Percentiles rank a stretch among this genome's conserved stretches.
Conservation (phyloP, 2,888 invertebrate genomes). For the Rotaria macrura region DNA sequence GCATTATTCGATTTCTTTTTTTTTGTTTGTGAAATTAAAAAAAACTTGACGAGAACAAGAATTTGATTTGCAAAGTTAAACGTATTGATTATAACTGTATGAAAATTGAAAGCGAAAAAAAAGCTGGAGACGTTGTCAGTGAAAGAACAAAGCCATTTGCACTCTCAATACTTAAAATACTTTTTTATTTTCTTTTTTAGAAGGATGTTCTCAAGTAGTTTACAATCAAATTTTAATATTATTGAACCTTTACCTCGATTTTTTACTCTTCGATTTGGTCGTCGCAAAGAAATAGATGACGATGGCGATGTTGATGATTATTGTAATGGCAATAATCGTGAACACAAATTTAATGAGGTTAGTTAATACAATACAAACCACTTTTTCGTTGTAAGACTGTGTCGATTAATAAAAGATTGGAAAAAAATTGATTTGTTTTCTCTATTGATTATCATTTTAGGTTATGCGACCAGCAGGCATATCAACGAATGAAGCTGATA, state of each 20-base stretch:
- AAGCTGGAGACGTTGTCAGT: no score
- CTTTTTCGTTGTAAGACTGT: no score
- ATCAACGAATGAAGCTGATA: neutral
- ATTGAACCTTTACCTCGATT: neutral
- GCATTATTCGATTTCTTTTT: no score
- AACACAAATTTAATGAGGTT: neutral
- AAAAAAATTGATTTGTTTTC: no score
- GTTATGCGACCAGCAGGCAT: neutral
- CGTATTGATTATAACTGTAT: no score
- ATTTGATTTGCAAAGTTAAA: no score
- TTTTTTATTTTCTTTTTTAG: neutral
- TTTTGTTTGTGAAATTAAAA: no score
- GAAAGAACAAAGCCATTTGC: no score
- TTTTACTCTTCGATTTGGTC: neutral
- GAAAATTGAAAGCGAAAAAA: no score
- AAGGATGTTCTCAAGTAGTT: neutral
- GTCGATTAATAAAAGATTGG: neutral
- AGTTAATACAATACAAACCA: neutral
- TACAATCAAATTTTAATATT: neutral
- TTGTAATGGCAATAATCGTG: neutral
- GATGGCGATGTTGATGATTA: neutral
- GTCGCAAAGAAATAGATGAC: neutral
- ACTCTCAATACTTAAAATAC: no score
- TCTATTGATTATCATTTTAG: neutral
- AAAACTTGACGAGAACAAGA: no score